These are phyloP conservation scores for Engystomops pustulosus DNA, from an alignment of 2,113 vertebrate species.

Conservation along the genomic window DNA sequence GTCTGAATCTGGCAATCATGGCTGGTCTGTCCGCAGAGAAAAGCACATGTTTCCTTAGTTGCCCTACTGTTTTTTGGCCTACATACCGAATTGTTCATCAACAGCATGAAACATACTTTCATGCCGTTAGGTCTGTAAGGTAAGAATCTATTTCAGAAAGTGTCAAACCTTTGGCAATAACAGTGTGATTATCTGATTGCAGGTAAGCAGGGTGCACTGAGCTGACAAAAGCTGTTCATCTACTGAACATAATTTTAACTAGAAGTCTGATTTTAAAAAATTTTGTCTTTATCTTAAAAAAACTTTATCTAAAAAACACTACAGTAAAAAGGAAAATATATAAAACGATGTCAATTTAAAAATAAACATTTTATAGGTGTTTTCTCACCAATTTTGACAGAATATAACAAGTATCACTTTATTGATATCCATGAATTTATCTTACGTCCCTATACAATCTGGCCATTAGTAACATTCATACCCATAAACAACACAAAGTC, in stretches of 20 bases:
- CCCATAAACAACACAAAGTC: too few species aligned
- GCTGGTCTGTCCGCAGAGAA: background rate
- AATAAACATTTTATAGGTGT: too few species aligned
- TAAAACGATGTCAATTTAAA: too few species aligned
- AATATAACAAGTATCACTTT: too few species aligned
- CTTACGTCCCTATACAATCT: too few species aligned
- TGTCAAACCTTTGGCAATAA: background rate
- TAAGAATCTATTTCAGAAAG: background rate
- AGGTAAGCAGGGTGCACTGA: background rate
- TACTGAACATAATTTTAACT: background rate
- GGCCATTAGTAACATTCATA: too few species aligned
- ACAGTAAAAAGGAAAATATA: too few species aligned
- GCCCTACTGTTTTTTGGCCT: constrained; percentile 14
- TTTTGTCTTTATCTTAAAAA: too few species aligned
- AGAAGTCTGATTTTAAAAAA: background rate
- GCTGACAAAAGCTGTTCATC: background rate
- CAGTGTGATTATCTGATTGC: background rate
- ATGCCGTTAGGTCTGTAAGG: background rate
- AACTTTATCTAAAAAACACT: too few species aligned
- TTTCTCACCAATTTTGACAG: too few species aligned
- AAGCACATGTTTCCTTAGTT: background rate
- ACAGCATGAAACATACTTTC: background rate
- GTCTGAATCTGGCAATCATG: background rate
- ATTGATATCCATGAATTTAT: too few species aligned
- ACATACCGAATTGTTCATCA: background rate